Evolutionary conservation across 2,888 invertebrate species (phyloP), one percentile per base, ranked within the genome.

Genomic region (Acleris literana): DNA sequence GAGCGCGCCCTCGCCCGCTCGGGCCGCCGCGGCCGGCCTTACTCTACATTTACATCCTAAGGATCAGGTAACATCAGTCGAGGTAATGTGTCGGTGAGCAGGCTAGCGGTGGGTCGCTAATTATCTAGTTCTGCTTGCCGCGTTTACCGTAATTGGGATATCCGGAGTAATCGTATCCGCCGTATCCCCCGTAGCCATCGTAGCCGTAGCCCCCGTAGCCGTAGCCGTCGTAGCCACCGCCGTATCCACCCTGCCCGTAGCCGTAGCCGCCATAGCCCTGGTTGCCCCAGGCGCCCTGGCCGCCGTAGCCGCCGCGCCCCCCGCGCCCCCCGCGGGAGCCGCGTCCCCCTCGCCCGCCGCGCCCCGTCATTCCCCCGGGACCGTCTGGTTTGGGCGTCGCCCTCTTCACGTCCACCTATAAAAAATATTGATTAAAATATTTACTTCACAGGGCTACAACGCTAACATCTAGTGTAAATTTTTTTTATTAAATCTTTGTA

Each of bases 311-410:
- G 71, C 94, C 95, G 77, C 95, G 94, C 9, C 95, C 94, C n/a
- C 95, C 94, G 76, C 96, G 95, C 5, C 95, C 94, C 0, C 95
- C 95, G 59, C 96, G 94, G 56, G 94, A 94, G 44, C 96, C 95
- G 11, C 96, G 90, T 33, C 95, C 94, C 0, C 95, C 95, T 17
- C 95, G 92, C 0, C 93, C 92, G 0, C 95, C 95, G 25, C 96
- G 95, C 52, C 94, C 93, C 43, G 95, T 93, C 79, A 94, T 91
- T 63, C 95, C 95, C 18, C 96, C 95, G 56, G 95, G 93, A 20
- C 95, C 95, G 76, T 97, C 97, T 3, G 96, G 96, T 87, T 97
- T 97, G 13, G 98, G 98, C 62, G 98, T 98, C 55, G 98, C 98
- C 83, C 97, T 96, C 92, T 98, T 98, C 48, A 99, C 98, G 88